Percentiles rank a stretch among this genome's conserved stretches.
These are phyloP conservation scores for Microvelia longipes DNA, from an alignment of 1,140 invertebrate genomes.

Conservation along the genomic window DNA sequence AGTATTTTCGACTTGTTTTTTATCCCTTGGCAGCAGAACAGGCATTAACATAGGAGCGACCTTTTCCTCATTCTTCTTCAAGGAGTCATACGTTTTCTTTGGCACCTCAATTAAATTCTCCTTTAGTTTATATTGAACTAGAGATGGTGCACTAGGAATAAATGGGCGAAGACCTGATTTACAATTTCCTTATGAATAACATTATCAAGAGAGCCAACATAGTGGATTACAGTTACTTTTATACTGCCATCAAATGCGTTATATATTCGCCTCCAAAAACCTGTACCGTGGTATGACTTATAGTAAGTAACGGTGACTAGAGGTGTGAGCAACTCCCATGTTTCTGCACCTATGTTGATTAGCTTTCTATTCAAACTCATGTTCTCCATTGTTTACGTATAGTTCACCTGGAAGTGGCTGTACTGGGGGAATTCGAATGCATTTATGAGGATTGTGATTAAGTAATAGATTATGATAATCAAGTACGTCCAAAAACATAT, in stretches of 20 bases:
- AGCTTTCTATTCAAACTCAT: neutral
- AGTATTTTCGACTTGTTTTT: neutral
- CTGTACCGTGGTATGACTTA: neutral
- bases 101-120: neutral
- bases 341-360: neutral
- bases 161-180: neutral
- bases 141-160: neutral
- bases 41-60: neutral
- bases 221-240: neutral
- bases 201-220: no score
- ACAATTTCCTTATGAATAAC: no score
- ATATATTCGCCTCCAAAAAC: neutral
- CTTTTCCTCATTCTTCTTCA: neutral
- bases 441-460: neutral
- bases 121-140: neutral
- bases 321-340: neutral
- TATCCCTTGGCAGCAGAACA: neutral
- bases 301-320: neutral
- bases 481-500: no score
- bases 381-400: neutral
- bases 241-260: neutral
- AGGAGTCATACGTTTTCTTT: neutral
- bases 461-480: neutral
- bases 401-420: neutral
- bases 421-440: neutral